These are phyloP conservation scores for Armadillidium nasatum DNA, from an alignment of 1,140 invertebrate genomes.

Conservation along the genomic window DNA sequence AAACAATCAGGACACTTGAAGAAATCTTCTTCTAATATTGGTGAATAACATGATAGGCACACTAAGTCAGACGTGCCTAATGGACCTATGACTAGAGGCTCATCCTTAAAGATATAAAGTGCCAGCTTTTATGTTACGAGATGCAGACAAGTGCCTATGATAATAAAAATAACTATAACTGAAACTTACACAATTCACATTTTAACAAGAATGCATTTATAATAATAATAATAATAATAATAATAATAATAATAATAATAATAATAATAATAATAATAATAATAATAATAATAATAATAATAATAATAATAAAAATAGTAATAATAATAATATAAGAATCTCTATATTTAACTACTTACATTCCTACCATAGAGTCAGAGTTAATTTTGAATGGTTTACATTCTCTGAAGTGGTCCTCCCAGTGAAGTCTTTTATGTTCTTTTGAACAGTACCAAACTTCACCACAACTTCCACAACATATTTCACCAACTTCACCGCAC, in stretches of 20 bases:
- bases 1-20: slow-evolving; percentile 56
- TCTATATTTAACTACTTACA: slow-evolving; percentile 14
- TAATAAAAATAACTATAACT: too few relatives aligned
- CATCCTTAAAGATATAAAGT: slow-evolving; percentile 67
- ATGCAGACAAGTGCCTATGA: slow-evolving; percentile 64
- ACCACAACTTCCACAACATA: slow-evolving; percentile 48
- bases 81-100: slow-evolving; percentile 66
- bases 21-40: slow-evolving; percentile 26
- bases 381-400: slow-evolving; percentile 49
- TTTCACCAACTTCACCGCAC: slow-evolving; percentile 45
- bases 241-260: too few relatives aligned
- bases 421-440: slow-evolving; percentile 50
- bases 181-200: too few relatives aligned
- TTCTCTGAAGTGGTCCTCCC: slow-evolving; percentile 51
- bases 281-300: not conserved
- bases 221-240: too few relatives aligned
- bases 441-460: slow-evolving; percentile 48
- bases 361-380: slow-evolving; percentile 49
- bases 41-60: slow-evolving; percentile 37
- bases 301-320: too few relatives aligned
- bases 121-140: slow-evolving; percentile 64
- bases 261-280: too few relatives aligned
- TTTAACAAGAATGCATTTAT: too few relatives aligned
- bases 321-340: too few relatives aligned
- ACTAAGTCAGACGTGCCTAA: slow-evolving; percentile 30